phyloP scores from a whole-genome alignment of 1,140 invertebrate genomes.

The Drosophila pachea region DNA sequence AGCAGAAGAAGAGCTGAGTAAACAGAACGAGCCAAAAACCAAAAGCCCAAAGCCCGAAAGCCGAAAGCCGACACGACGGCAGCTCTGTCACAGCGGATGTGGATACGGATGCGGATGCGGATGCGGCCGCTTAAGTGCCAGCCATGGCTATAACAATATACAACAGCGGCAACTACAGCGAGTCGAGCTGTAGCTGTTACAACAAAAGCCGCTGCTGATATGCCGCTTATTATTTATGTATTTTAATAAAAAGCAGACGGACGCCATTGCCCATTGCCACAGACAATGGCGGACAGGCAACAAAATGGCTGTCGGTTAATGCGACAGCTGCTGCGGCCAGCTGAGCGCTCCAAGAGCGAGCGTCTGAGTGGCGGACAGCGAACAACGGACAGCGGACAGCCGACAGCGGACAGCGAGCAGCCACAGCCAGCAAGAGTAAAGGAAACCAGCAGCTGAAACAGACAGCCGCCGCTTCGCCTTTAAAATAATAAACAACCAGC shows the following conservation, averaged over 20 bases:
- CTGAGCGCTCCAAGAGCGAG: conserved; percentile 5
- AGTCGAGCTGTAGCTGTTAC: conserved; percentile 25
- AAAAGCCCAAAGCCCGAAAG: background rate
- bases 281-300: conserved; percentile 65
- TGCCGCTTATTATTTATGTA: conserved; percentile 77
- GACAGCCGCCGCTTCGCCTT: conserved; percentile 31
- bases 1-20: conserved; percentile 8
- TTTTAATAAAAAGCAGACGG: conserved; percentile 73
- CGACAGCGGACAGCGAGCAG: conserved; percentile 7
- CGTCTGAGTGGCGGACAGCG: conserved; percentile 7
- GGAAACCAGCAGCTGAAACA: conserved; percentile 27
- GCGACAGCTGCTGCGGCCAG: conserved; percentile 67
- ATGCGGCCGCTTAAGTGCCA: conserved; percentile 75
- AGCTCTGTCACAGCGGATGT: conserved; percentile 30
- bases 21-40: background rate
- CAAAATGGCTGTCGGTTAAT: conserved; percentile 75
- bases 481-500: conserved; percentile 42
- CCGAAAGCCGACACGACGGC: conserved; percentile 32
- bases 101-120: conserved; percentile 57
- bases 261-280: conserved; percentile 40
- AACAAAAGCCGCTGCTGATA: conserved; percentile 76
- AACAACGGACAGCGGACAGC: background rate
- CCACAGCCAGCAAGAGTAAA: conserved; percentile 27
- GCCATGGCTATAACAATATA: conserved; percentile 70
- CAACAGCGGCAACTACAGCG: conserved; percentile 15